Evolutionary conservation across 2,797 vertebrate genomes (phyloP).

Genomic region (Margarornis squamiger): DNA sequence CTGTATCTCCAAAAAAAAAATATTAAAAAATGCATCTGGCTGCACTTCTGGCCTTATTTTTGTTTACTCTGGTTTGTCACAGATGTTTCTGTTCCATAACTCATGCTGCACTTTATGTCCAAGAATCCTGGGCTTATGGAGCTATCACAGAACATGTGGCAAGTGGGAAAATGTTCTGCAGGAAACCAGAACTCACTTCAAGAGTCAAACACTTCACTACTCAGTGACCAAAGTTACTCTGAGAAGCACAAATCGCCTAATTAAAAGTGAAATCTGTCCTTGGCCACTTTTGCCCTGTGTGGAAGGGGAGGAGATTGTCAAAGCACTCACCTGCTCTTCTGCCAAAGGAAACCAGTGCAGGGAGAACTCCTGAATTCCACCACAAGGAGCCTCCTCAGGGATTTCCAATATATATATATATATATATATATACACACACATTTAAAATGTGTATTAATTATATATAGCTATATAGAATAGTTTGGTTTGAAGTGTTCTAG

Average conservation of each 20-base stretch:
- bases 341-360: background rate
- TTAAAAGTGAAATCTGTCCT: background rate
- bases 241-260: background rate
- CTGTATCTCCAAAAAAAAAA: background rate
- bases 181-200: background rate
- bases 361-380: background rate
- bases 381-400: background rate
- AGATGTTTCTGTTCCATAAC: background rate
- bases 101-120: background rate
- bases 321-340: background rate
- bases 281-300: background rate
- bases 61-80: background rate
- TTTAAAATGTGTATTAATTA: background rate
- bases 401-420: background rate
- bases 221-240: background rate
- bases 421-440: background rate
- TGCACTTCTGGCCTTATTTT: background rate
- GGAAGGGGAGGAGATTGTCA: background rate
- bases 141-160: accelerated
- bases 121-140: background rate
- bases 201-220: background rate
- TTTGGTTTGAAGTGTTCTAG: background rate
- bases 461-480: background rate
- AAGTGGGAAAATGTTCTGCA: background rate
- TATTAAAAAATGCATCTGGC: background rate